These are phyloP conservation scores for Ormyrus labotus DNA, from an alignment of 2,888 invertebrate genomes.

Conservation along the genomic window DNA sequence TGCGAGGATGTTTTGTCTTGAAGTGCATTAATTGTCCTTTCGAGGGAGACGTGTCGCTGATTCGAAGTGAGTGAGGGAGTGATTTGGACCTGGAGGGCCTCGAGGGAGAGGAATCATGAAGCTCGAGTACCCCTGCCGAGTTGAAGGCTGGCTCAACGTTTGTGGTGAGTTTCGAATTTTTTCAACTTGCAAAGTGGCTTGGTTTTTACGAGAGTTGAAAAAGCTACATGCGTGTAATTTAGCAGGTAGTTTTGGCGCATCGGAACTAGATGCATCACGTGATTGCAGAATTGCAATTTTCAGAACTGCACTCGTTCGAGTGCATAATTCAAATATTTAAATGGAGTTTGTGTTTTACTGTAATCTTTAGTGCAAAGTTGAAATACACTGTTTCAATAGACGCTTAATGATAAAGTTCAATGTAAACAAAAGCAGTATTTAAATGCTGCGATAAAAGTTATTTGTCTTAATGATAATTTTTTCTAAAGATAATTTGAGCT, in stretches of 20 bases:
- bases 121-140: slow-evolving; percentile 78
- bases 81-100: neutral
- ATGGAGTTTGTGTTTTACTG: neutral
- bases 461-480: slow-evolving; percentile 24
- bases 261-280: too few species aligned
- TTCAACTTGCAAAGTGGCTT: too few species aligned
- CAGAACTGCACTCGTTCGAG: too few species aligned
- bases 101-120: slow-evolving; percentile 66
- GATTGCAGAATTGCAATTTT: too few species aligned
- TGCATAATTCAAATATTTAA: too few species aligned
- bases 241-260: too few species aligned
- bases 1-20: neutral
- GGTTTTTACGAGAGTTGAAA: too few species aligned
- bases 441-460: slow-evolving; percentile 31
- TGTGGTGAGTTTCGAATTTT: slow-evolving; percentile 75
- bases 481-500: neutral
- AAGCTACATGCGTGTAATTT: too few species aligned
- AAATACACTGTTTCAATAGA: neutral
- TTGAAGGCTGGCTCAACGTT: slow-evolving; percentile 80
- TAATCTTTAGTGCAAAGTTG: slow-evolving; percentile 12
- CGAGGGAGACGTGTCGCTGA: too few species aligned
- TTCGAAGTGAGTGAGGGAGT: too few species aligned
- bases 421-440: slow-evolving; percentile 32
- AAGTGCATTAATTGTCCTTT: too few species aligned
- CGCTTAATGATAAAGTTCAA: slow-evolving; percentile 1